A percentile compares a stretch with the other conserved stretches of the same genome.
phyloP scores from a whole-genome alignment of 2,888 invertebrate genomes.

The Stenotaenia linearis region DNA sequence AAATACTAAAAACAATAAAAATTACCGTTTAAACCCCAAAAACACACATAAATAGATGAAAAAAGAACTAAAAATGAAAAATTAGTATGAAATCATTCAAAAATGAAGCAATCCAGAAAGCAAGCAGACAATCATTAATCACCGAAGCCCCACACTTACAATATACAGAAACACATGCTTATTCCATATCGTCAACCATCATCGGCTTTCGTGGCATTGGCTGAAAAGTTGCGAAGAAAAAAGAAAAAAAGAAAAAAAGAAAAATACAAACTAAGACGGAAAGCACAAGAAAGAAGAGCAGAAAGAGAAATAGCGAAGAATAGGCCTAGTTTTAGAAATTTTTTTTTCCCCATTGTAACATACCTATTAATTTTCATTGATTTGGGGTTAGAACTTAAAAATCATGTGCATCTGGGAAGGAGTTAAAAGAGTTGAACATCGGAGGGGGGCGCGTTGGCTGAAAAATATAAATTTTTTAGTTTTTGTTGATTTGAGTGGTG shows the following conservation, averaged over 20 bases:
- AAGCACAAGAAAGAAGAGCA: background rate
- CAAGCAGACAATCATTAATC: background rate
- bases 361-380: constrained; percentile 4
- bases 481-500: background rate
- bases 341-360: background rate
- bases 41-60: too few species aligned
- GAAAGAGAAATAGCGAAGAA: background rate
- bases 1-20: too few species aligned
- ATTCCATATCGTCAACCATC: background rate
- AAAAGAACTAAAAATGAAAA: too few species aligned
- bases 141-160: background rate
- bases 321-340: too few species aligned
- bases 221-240: background rate
- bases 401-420: constrained; percentile 32
- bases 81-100: too few species aligned
- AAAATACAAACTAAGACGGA: background rate
- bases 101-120: background rate
- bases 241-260: background rate
- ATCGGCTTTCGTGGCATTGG: background rate
- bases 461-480: constrained; percentile 13
- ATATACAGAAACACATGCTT: constrained; percentile 7
- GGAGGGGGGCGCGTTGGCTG: constrained; percentile 32
- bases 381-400: background rate
- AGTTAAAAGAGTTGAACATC: constrained; percentile 34
- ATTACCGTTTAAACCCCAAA: too few species aligned